These are phyloP conservation scores for Lepus europaeus DNA, from an alignment of 2,113 vertebrate genomes.

Conservation along the genomic window DNA sequence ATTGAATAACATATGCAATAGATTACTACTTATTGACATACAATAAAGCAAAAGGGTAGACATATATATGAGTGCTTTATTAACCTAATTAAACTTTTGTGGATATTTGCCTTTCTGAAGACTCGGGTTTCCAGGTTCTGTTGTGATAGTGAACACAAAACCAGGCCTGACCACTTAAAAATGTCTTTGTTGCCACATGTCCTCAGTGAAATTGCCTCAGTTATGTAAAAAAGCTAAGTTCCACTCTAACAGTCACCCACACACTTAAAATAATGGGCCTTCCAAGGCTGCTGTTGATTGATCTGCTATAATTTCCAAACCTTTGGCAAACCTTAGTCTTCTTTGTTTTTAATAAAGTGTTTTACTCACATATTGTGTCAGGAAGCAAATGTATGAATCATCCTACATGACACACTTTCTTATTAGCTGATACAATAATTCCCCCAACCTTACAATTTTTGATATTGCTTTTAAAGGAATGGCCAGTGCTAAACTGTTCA, in stretches of 20 bases:
- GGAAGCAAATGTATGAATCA: conserved; percentile 51
- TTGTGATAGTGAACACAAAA: conserved; percentile 38
- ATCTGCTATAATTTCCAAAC: conserved; percentile 27
- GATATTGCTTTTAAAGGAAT: conserved; percentile 60
- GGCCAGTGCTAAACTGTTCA: conserved; percentile 18
- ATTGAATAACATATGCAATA: conserved; percentile 13
- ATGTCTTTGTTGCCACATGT: not conserved
- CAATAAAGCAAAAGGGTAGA: not conserved
- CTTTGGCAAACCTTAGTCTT: not conserved
- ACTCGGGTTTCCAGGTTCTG: not conserved
- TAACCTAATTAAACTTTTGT: conserved; percentile 62
- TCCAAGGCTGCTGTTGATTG: not conserved
- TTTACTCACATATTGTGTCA: not conserved
- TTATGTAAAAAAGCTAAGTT: conserved; percentile 35
- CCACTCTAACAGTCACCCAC: conserved; percentile 29
- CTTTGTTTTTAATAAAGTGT: conserved; percentile 53
- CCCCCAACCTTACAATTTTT: conserved; percentile 42
- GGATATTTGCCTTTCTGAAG: conserved; percentile 6
- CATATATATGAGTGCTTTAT: conserved; percentile 47
- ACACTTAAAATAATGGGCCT: not conserved
- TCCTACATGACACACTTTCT: conserved; percentile 26
- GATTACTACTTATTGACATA: conserved; percentile 42
- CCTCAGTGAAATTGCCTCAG: not conserved
- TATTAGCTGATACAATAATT: conserved; percentile 63
- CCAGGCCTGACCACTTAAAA: conserved; percentile 45